Conservation (phyloP, 2,797 vertebrate species). For the Gymnodraco acuticeps region DNA sequence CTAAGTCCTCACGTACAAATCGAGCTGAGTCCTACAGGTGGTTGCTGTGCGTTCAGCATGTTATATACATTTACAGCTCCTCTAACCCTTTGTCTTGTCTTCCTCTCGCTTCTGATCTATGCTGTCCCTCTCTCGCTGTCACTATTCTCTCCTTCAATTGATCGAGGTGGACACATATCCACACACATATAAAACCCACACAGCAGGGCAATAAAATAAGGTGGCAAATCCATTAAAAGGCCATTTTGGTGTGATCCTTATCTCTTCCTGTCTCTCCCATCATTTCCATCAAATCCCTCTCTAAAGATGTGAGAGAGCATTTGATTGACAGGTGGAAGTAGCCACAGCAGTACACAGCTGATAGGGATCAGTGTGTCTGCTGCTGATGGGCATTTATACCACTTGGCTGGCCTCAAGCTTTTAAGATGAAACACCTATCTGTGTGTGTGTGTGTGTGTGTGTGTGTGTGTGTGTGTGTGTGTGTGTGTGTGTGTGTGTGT, state of each 20-base stretch:
- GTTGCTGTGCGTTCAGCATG: constrained; percentile 20
- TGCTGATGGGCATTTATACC: constrained; percentile 71
- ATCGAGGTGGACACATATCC: constrained; percentile 33
- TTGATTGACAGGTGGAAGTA: constrained; percentile 71
- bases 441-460: not conserved
- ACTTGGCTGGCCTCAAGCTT: constrained; percentile 55
- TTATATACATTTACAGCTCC: not conserved
- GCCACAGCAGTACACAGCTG: constrained; percentile 51
- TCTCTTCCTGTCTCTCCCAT: constrained; percentile 39
- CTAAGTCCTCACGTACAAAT: constrained; percentile 43
- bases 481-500: constrained; percentile 20
- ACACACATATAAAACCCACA: constrained; percentile 15
- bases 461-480: constrained; percentile 8
- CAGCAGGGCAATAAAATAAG: constrained; percentile 42
- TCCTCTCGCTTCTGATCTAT: constrained; percentile 20
- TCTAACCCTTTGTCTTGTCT: constrained; percentile 25
- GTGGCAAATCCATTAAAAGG: constrained; percentile 30
- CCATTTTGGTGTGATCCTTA: constrained; percentile 45
- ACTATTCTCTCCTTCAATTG: constrained; percentile 11
- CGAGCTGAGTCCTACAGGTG: constrained; percentile 43
- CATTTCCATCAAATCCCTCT: constrained; percentile 61
- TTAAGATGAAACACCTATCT: constrained; percentile 51
- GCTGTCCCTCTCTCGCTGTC: constrained; percentile 15
- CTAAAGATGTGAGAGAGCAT: constrained; percentile 46
- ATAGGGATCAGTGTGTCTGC: constrained; percentile 66